Conservation (phyloP, 2,113 vertebrate species). For the Pongo abelii region DNA sequence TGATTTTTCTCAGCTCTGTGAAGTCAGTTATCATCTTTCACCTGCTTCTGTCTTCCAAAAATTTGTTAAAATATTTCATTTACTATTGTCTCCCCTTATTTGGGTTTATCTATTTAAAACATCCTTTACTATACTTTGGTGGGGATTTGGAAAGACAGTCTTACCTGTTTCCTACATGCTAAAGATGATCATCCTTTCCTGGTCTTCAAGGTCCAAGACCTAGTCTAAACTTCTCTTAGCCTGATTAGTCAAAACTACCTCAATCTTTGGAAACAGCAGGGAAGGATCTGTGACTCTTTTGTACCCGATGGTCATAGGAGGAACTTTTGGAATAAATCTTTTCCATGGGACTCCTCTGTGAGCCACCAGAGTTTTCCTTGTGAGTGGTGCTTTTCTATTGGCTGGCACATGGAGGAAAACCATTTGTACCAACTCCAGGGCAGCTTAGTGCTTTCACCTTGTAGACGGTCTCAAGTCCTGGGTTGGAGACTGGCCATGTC, state of each 20-base stretch:
- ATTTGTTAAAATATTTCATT: neutral
- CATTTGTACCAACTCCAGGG: neutral
- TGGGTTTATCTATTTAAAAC: neutral
- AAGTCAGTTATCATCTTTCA: neutral
- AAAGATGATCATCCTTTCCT: neutral
- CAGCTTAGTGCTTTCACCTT: constrained; percentile 59
- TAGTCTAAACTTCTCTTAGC: constrained; percentile 68
- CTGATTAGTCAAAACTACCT: neutral
- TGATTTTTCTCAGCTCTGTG: neutral
- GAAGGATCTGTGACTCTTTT: constrained; percentile 33
- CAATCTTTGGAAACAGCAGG: neutral
- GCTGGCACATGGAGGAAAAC: neutral
- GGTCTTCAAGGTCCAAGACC: constrained; percentile 46
- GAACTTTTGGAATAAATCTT: neutral
- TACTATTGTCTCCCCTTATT: neutral
- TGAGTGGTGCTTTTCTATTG: neutral
- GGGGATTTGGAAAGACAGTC: neutral
- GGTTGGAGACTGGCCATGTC: constrained; percentile 49
- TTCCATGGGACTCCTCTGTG: neutral
- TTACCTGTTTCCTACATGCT: constrained; percentile 78
- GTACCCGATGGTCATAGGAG: constrained; percentile 25
- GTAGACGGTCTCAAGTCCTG: constrained; percentile 30
- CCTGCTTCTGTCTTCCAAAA: neutral
- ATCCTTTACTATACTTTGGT: neutral
- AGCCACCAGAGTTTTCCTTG: neutral